Conservation (phyloP, 2,113 vertebrate genomes). For the Prochilodus magdalenae region DNA sequence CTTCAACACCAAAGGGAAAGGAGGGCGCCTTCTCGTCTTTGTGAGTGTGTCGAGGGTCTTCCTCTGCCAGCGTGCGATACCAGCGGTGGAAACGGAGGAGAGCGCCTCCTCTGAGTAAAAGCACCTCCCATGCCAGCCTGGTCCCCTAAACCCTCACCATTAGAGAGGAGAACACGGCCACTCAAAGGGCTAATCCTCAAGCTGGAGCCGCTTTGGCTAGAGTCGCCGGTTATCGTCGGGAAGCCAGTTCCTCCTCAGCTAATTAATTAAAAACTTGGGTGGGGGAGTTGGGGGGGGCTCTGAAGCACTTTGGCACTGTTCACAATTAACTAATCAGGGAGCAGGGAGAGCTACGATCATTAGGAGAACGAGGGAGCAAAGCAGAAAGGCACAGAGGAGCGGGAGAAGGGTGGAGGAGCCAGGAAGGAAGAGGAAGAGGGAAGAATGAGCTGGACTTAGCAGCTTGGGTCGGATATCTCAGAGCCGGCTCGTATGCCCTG, state of each 20-base stretch:
- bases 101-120: conserved; percentile 40
- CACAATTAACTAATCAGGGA: conserved; percentile 68
- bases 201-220: conserved; percentile 59
- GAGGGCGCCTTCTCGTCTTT: conserved; percentile 24
- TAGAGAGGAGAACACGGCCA: conserved; percentile 65
- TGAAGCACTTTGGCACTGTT: conserved; percentile 67
- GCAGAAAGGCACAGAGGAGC: background rate
- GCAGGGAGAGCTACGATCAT: conserved; percentile 51
- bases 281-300: conserved; percentile 7
- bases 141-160: conserved; percentile 42
- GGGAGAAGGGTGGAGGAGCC: background rate
- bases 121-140: conserved; percentile 41
- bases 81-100: conserved; percentile 34
- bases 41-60: conserved; percentile 44
- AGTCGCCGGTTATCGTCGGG: conserved; percentile 69
- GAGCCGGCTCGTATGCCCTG: no score
- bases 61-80: conserved; percentile 52
- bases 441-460: background rate
- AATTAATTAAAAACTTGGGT: conserved; percentile 75
- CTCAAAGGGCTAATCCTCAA: conserved; percentile 71
- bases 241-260: conserved; percentile 69
- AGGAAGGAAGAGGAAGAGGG: background rate
- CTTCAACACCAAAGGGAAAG: conserved; percentile 29
- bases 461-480: background rate
- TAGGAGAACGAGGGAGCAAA: conserved; percentile 37